Percentiles rank a stretch among this genome's conserved stretches.
These are phyloP conservation scores for Bimastos eiseni DNA, from an alignment of 2,888 invertebrate species.

Conservation along the genomic window DNA sequence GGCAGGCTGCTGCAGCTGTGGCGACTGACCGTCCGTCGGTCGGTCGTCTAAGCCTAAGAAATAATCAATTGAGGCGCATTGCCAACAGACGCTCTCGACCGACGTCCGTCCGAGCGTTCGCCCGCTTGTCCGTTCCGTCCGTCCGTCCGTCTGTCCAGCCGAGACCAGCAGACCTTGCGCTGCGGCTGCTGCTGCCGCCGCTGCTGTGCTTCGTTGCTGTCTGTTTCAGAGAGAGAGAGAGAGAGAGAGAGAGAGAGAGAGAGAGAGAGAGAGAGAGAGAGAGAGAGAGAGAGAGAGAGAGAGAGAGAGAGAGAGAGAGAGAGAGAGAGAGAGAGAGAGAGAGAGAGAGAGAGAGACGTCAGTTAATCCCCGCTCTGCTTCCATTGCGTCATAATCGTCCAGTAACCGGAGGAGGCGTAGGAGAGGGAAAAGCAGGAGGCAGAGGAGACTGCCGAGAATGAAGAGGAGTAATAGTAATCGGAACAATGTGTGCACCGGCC, in stretches of 20 bases:
- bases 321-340: constrained; percentile 13
- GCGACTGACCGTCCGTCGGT: too few relatives aligned
- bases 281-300: neutral
- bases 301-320: constrained; percentile 7
- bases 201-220: constrained; percentile 13
- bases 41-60: neutral
- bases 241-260: too few relatives aligned
- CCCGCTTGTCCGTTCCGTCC: neutral
- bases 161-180: neutral
- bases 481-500: neutral
- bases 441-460: neutral
- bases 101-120: neutral
- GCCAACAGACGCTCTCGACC: neutral
- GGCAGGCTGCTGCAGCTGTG: neutral
- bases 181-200: neutral
- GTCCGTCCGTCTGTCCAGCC: neutral
- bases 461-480: neutral
- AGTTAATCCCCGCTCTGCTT: neutral
- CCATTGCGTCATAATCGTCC: constrained; percentile 3
- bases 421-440: neutral
- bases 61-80: neutral
- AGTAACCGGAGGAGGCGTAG: neutral
- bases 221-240: neutral
- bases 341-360: neutral
- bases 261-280: too few relatives aligned